Evolutionary conservation across 2,888 invertebrate genomes (phyloP).

Genomic region (Apamea crenata): DNA sequence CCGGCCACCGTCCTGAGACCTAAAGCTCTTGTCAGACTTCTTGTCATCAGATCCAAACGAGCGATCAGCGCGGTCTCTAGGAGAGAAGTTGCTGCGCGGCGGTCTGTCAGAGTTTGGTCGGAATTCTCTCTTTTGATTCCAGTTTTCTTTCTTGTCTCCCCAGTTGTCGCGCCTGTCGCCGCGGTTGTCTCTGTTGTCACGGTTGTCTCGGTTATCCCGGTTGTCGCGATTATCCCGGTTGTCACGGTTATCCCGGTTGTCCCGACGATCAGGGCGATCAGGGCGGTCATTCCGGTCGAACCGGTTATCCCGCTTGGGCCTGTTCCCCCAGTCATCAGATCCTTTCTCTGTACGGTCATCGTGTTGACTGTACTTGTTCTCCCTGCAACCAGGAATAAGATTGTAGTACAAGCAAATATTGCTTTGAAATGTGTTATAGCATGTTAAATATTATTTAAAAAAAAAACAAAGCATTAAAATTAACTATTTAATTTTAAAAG

Average conservation of each 20-base stretch:
- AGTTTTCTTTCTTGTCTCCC: conserved; percentile 72
- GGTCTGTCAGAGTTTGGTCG: conserved; percentile 72
- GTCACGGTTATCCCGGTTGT: conserved; percentile 67
- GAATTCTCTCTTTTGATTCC: conserved; percentile 66
- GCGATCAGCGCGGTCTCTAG: conserved; percentile 82
- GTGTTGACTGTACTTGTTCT: conserved; percentile 74
- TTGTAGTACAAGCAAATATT: conserved; percentile 13
- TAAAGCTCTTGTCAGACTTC: conserved; percentile 79
- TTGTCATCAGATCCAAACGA: conserved; percentile 79
- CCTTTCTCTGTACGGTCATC: conserved; percentile 78
- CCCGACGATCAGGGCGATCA: conserved; percentile 54
- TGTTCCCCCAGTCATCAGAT: conserved; percentile 75
- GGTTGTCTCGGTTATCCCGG: conserved; percentile 60
- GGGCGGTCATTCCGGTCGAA: conserved; percentile 57
- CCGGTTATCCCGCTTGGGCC: conserved; percentile 64
- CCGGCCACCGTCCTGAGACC: conserved; percentile 76
- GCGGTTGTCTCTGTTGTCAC: conserved; percentile 58
- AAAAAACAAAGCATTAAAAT: conserved; percentile 51
- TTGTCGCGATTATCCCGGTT: conserved; percentile 68
- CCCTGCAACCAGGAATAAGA: conserved; percentile 53
- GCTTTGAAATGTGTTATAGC: conserved; percentile 19
- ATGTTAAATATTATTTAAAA: conserved; percentile 37
- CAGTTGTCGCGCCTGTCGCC: conserved; percentile 70
- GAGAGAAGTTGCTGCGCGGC: conserved; percentile 80
- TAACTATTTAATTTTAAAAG: conserved; percentile 26